Evolutionary conservation across 2,888 invertebrate genomes (phyloP).

Genomic region (Leucophenga maculata): DNA sequence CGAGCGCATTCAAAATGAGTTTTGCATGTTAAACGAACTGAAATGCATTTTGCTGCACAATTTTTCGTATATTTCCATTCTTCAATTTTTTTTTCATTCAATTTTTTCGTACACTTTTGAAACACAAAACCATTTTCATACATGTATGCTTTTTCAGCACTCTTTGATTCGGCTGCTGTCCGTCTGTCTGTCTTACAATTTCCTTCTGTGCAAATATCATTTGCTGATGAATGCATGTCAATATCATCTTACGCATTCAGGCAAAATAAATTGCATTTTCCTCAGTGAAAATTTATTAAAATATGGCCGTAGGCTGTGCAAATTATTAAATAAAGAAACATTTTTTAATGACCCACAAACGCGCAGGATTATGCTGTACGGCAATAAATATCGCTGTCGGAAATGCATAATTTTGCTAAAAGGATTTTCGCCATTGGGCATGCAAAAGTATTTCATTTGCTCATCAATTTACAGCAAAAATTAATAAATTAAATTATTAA

Average conservation of each 20-base stretch:
- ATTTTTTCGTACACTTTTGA: background rate
- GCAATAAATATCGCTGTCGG: background rate
- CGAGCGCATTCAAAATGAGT: background rate
- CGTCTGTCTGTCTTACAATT: background rate
- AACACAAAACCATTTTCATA: no score
- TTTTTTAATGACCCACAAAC: no score
- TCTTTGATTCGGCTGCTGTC: background rate
- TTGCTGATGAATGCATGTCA: background rate
- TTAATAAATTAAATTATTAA: constrained; percentile 5
- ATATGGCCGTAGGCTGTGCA: background rate
- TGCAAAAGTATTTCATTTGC: no score
- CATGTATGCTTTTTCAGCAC: background rate
- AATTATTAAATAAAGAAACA: background rate
- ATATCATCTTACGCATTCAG: background rate
- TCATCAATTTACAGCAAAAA: no score
- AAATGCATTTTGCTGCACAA: background rate
- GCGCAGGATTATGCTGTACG: no score
- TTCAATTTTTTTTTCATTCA: no score
- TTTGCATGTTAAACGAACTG: constrained; percentile 18
- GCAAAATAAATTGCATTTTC: background rate
- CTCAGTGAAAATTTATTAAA: background rate
- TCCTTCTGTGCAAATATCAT: no score
- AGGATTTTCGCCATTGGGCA: background rate
- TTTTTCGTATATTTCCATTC: no score
- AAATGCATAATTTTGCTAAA: background rate